Evolutionary conservation across 2,113 vertebrate genomes (phyloP), one percentile per base, ranked within the genome.

Genomic region (Entomyzon cyanotis): DNA sequence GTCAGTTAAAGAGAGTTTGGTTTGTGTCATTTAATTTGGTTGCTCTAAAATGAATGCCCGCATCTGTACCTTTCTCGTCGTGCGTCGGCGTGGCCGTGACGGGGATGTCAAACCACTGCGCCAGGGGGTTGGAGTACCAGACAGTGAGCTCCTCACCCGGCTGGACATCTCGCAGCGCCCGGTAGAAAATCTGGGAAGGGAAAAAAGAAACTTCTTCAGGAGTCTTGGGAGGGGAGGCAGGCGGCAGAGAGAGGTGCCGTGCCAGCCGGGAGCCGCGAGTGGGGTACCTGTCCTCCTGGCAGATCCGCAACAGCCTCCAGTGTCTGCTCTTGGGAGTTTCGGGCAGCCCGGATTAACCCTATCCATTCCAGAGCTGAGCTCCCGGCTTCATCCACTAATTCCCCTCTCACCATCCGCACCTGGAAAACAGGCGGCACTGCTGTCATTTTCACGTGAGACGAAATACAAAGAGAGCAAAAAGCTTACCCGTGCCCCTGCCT

Each of bases 81-180:
- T 99, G 99, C 1, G 99, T 99, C 6, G 99, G 99, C 39, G 99
- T 99, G 35, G 99, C 99, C 9, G 98, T 99, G 28, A 98, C 98
- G 14, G 99, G 98, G 59, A 99, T 99, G 96, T 99, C 99, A 70
- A 99, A 99, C 99, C 99, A 99, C 96, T 99, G 99, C 10, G 99
- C 99, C 97, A 99, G 93, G 30, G 98, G 92, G 96, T 98, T 99
- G 86, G 99, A 99, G 94, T 99, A 99, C 99, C 99, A 99, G 47
- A 99, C 99, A 12, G 98, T 98, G 91, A 99, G 97, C 94, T 99
- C 99, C 92, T 99, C 99, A 95, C 99, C 99, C 8, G 98, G 98
- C 56, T 99, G 99, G 87, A 99, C 98, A 56, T 99, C 99, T 96
- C 98, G 97, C 69, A 99, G 91, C 1, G 99, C 98, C 52, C 98